Evolutionary conservation across 2,797 vertebrate species (phyloP).

Genomic region (Alauda arvensis): DNA sequence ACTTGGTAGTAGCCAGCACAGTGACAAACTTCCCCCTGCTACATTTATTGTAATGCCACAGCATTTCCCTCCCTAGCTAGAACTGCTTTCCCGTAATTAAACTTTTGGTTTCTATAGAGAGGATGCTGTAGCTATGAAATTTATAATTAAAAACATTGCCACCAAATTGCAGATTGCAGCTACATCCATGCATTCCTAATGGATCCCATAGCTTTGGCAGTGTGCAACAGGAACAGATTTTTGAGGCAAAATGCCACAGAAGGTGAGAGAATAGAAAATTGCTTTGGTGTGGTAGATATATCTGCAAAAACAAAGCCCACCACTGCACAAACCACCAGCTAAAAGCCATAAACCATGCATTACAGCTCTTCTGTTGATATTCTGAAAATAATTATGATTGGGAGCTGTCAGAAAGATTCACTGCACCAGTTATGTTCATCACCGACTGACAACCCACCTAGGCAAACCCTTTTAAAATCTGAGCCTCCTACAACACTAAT

Average conservation of each 20-base stretch:
- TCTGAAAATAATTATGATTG: conserved; percentile 56
- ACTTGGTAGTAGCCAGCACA: background rate
- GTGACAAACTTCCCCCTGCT: background rate
- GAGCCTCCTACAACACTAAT: conserved; percentile 24
- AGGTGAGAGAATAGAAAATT: conserved; percentile 23
- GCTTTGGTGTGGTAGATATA: conserved; percentile 10
- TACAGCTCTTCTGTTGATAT: conserved; percentile 24
- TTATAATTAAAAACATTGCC: background rate
- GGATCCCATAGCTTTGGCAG: background rate
- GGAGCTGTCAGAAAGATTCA: conserved; percentile 47
- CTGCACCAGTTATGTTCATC: conserved; percentile 30
- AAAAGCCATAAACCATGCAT: conserved; percentile 7
- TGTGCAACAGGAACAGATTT: background rate
- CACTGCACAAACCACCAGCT: background rate
- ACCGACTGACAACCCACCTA: conserved; percentile 20
- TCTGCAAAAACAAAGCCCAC: conserved; percentile 17
- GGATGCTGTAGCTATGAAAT: background rate
- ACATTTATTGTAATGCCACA: background rate
- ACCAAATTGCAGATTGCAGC: background rate
- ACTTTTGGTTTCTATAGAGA: conserved; percentile 2
- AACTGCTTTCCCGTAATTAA: conserved; percentile 3
- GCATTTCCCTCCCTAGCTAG: background rate
- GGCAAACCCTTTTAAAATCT: conserved; percentile 45
- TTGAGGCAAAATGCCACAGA: background rate
- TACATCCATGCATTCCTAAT: background rate